Evolutionary conservation across 2,888 invertebrate genomes (phyloP), one percentile per base, ranked within the genome.

Genomic region (Pseudoips prasinana): DNA sequence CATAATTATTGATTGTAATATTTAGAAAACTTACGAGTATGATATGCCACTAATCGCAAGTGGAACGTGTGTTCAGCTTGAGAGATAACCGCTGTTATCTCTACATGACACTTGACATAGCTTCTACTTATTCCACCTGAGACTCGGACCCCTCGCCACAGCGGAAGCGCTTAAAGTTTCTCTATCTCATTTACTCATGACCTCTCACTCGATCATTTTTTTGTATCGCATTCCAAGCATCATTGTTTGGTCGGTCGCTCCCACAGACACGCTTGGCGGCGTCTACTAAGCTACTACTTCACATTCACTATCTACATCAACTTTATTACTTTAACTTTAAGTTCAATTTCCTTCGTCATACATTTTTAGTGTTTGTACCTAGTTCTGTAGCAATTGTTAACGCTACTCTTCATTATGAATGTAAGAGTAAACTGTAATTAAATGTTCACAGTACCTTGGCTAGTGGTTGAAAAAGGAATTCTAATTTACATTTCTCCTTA

Each of bases 211-310:
- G 31, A 48, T 62, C 57, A 29, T 26, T 64, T 71, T 77, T 80
- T 73, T 63, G 66, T 74, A 69, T 73, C 69, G 64, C 83, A 86
- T 86, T 86, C 86, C 86, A 61, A 68, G 57, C 68, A 47, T 66
- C 73, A 79, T 81, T 82, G 82, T 79, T 74, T 58, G 71, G 58
- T 52, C 62, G 70, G 53, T 55, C 62, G 73, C 74, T 83, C 83
- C 80, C 83, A 82, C 68, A 69, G 79, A 66, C 73, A 73, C 73
- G 82, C 67, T 75, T 55, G 49, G 63, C 51, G 52, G 67, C 63
- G 45, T 58, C 50, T 52, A 61, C 49, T 46, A 33, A 46, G 50
- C 51, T 41, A 43, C 25, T 8, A 18, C 22, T 33, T 23, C 14
- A 39, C 32, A 43, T 57, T 42, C 42, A 41, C 50, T 31, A 29